Conservation (phyloP, 2,113 vertebrate genomes). For the Dicrurus megarhynchus region DNA sequence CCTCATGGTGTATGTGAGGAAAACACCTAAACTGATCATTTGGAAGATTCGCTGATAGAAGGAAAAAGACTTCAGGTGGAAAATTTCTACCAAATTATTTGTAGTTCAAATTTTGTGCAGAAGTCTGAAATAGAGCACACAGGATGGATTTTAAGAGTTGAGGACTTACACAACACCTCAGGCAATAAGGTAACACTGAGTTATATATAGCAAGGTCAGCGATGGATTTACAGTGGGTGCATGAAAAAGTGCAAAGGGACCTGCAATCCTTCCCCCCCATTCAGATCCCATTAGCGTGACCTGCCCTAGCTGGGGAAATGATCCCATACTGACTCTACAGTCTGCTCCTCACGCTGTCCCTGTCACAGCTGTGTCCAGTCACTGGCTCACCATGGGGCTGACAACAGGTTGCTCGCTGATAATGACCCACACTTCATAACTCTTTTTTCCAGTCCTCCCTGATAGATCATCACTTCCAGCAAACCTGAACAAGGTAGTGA, state of each 20-base stretch:
- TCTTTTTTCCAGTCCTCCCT: background rate
- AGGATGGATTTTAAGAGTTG: background rate
- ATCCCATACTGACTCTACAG: background rate
- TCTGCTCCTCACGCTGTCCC: background rate
- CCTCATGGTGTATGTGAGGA: background rate
- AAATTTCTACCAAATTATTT: background rate
- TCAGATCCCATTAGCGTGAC: background rate
- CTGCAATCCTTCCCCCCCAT: background rate
- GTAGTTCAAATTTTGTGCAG: background rate
- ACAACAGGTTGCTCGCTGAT: background rate
- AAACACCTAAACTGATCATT: background rate
- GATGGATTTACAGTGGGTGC: background rate
- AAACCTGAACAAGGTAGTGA: background rate
- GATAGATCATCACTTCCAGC: background rate
- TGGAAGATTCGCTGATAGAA: background rate
- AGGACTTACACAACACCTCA: background rate
- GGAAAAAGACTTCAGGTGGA: background rate
- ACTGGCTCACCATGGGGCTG: background rate
- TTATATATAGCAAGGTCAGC: background rate
- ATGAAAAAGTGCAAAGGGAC: background rate
- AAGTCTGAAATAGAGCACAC: background rate
- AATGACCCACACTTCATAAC: conserved; percentile 15
- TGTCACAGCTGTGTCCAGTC: conserved; percentile 37
- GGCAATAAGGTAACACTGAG: background rate
- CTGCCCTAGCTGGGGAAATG: background rate